Evolutionary conservation across 2,888 invertebrate species (phyloP).

Genomic region (Drosophila testacea): DNA sequence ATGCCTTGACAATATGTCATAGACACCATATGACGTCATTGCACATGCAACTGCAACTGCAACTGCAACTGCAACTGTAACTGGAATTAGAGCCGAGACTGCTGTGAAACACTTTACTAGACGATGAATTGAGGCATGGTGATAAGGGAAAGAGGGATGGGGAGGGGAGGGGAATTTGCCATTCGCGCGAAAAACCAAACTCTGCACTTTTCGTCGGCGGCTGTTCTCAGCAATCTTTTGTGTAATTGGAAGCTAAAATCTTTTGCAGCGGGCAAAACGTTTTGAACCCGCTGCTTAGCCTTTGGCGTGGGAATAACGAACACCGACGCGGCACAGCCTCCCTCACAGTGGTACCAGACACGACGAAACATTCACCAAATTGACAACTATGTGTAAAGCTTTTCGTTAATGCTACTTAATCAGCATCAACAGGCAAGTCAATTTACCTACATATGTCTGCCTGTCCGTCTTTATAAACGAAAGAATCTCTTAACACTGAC

Average conservation of each 20-base stretch:
- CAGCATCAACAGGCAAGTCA: too few relatives aligned
- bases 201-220: constrained; percentile 67
- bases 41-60: constrained; percentile 13
- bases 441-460: too few relatives aligned
- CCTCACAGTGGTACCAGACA: constrained; percentile 35
- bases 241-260: constrained; percentile 73
- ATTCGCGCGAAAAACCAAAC: constrained; percentile 64
- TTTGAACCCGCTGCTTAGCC: constrained; percentile 73
- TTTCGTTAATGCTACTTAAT: too few relatives aligned
- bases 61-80: constrained; percentile 17
- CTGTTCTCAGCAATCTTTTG: constrained; percentile 75
- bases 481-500: too few relatives aligned
- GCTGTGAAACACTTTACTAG: constrained; percentile 2
- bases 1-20: constrained; percentile 52
- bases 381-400: not conserved
- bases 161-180: not conserved
- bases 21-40: constrained; percentile 53
- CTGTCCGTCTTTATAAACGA: too few relatives aligned
- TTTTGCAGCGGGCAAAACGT: constrained; percentile 65
- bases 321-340: constrained; percentile 30
- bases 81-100: constrained; percentile 22
- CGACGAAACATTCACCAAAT: not conserved
- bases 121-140: not conserved
- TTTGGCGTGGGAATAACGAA: constrained; percentile 70
- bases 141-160: not conserved